Evolutionary conservation across 2,797 vertebrate species (phyloP), one percentile per base, ranked within the genome.

Genomic region (Adelosebastes latens): DNA sequence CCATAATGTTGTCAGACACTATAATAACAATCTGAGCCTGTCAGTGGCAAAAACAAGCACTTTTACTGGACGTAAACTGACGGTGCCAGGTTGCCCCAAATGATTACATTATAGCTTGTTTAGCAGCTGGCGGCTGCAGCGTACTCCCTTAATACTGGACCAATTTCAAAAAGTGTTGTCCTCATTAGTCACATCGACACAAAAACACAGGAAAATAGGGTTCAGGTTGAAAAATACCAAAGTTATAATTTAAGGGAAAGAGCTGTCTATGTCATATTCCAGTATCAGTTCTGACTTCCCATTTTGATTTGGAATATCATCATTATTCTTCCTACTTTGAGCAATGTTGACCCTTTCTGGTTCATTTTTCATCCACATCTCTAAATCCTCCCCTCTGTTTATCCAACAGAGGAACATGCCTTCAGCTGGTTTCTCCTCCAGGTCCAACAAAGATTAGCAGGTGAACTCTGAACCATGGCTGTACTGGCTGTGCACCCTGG

Each of bases 391-490:
- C 5, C 22, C 27, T 73, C 20, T 60, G 25, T 82, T 65, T 67
- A 36, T 56, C 53, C 36, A 3, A 34, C 76, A 49, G 31, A 60
- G 2, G 67, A 46, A 75, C 56, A 56, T 24, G 39, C 27, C 25
- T 36, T 29, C 53, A 61, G 69, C 46, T 67, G 76, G 52, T 73
- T 66, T 59, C 74, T 81, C 72, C 65, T 89, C 65, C 77, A 76
- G 84, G 46, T 78, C 52, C 61, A 64, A 39, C 61, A 72, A 80
- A 84, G 83, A 85, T 89, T 86, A 87, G 64, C 80, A 75, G 63
- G 58, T 85, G 86, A 89, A 85, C 75, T 75, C 36, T 83, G 77
- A 88, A 85, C 85, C 49, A 22, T 67, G 73, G 67, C 80, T 85
- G 52, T 53, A 59, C 49, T 75, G 60, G 52, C 69, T 63, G 12